These are phyloP conservation scores for Ischnus inquisitorius DNA, from an alignment of 2,888 invertebrate genomes.

Conservation along the genomic window DNA sequence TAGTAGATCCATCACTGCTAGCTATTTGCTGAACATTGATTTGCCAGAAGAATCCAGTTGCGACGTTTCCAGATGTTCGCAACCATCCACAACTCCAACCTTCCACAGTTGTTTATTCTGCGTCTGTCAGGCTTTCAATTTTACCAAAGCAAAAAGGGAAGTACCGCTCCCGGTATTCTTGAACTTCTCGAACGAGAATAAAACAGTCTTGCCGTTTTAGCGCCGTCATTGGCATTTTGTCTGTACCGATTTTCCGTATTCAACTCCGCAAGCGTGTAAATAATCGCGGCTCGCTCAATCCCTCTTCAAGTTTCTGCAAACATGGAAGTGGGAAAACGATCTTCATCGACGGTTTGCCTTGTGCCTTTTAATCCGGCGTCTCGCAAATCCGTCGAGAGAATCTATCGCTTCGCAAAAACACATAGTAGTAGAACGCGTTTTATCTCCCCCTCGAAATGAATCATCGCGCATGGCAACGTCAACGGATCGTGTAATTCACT, in stretches of 20 bases:
- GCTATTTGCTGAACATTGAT: too few relatives aligned
- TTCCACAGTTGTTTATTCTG: constrained; percentile 10
- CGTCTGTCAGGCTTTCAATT: not conserved
- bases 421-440: not conserved
- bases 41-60: not conserved
- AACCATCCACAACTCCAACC: not conserved
- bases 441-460: constrained; percentile 41
- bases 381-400: constrained; percentile 36
- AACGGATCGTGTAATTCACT: constrained; percentile 54
- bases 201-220: not conserved
- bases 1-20: too few relatives aligned
- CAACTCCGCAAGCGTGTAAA: not conserved
- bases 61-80: constrained; percentile 6
- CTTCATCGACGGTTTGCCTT: not conserved
- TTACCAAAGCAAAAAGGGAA: constrained; percentile 34
- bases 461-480: constrained; percentile 57
- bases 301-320: constrained; percentile 52
- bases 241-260: not conserved
- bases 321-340: constrained; percentile 40
- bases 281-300: constrained; percentile 21
- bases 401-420: constrained; percentile 40
- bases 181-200: constrained; percentile 1
- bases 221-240: not conserved
- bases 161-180: constrained; percentile 5
- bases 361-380: constrained; percentile 15